phyloP scores from a whole-genome alignment of 1,140 invertebrate genomes.

The Calephelis virginiensis region DNA sequence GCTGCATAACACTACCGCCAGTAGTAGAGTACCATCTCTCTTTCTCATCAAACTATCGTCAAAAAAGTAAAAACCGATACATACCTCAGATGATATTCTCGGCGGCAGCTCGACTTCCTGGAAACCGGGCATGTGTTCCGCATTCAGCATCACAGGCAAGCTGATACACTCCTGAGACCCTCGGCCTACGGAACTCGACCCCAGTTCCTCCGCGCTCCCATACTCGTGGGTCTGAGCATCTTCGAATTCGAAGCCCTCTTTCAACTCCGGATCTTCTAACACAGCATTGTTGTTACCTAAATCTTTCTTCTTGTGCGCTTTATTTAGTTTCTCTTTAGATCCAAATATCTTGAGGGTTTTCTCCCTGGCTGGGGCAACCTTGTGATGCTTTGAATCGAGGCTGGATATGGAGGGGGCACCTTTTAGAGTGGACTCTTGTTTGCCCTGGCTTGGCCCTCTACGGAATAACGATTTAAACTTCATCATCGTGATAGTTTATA shows the following conservation, averaged over 20 bases:
- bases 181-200: slow-evolving; percentile 51
- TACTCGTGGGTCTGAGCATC: slow-evolving; percentile 52
- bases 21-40: too few relatives aligned
- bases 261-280: slow-evolving; percentile 59
- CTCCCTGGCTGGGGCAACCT: slow-evolving; percentile 74
- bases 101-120: slow-evolving; percentile 65
- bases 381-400: slow-evolving; percentile 78
- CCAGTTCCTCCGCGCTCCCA: slow-evolving; percentile 67
- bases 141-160: slow-evolving; percentile 63
- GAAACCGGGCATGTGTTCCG: slow-evolving; percentile 68
- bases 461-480: slow-evolving; percentile 90
- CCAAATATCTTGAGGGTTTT: slow-evolving; percentile 73
- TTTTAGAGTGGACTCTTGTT: slow-evolving; percentile 65
- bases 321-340: slow-evolving; percentile 74
- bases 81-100: slow-evolving; percentile 63
- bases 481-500: slow-evolving; percentile 82
- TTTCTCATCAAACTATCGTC: too few relatives aligned
- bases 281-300: slow-evolving; percentile 69
- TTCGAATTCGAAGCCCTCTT: slow-evolving; percentile 53
- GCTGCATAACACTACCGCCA: too few relatives aligned
- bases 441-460: slow-evolving; percentile 82
- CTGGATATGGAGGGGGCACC: slow-evolving; percentile 77
- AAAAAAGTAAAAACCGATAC: slow-evolving; percentile 21
- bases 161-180: slow-evolving; percentile 73
- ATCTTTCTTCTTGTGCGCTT: slow-evolving; percentile 70